Base-by-base conservation (phyloP, 1,140 invertebrate genomes). In the Drosophila trapezifrons region DNA sequence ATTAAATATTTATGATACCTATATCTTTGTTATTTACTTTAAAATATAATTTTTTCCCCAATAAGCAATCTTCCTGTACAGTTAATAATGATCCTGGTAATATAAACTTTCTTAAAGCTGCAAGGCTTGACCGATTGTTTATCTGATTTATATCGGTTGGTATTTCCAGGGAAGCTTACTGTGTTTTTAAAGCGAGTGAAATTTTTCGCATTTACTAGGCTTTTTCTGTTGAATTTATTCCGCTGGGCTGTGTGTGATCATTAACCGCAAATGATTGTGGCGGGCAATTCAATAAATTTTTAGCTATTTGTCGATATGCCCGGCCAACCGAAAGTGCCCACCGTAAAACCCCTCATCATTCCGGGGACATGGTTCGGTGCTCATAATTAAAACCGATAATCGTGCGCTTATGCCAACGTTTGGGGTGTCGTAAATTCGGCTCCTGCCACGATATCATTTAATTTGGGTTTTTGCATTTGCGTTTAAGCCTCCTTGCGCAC, bases 371-470 rank as follows among this genome's bases (percentile, higher is more conserved):
- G 51, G 47, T 27, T 38, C 45, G 27, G 46, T 42, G 25, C 57
- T 80, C 63, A 86, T 86, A 85, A 86, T 78, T 74, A 69, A 77
- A 74, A 60, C 59, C 78, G 46, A 70, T 86, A 85, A 84, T 77
- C 51, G 55, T 22, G 46, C 73, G 27, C 47, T 80, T 63, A 67
- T 77, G 67, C 37, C 43, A 62, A 38, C 32, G 22, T 43, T 71
- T 46, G 18, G 57, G 73, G 74, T 17, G 29, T 35, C 38, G 40
- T 74, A 57, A 49, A 51, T 76, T 45, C n/a, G 4, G 2, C 40
- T 20, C 38, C 46, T 22, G 37, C 35, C 40, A 42, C 15, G 43
- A 47, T 75, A 51, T 43, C 38, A 73, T 72, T 52, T 54, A 54
- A 55, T 63, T 74, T 55, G 37, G 65, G 32, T 13, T 73, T 58